Evolutionary conservation across 2,888 invertebrate species (phyloP).

Genomic region (Parnassius apollo): DNA sequence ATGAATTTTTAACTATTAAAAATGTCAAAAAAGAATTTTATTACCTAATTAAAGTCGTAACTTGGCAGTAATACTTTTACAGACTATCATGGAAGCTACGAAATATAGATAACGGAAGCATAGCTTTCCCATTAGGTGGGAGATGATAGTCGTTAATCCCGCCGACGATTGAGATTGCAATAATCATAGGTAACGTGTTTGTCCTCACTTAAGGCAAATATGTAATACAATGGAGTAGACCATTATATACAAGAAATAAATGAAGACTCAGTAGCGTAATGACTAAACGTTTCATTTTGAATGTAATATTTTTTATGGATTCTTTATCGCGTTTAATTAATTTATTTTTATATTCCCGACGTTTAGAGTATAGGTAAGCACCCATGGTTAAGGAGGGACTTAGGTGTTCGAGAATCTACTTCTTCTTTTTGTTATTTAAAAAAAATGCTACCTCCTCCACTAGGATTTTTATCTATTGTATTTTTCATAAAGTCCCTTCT

Average conservation of each 20-base stretch:
- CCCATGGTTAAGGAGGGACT: no score
- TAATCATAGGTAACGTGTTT: slow-evolving; percentile 20
- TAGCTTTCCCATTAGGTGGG: slow-evolving; percentile 42
- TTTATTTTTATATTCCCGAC: slow-evolving; percentile 9
- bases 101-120: slow-evolving; percentile 29
- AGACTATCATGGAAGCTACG: slow-evolving; percentile 11
- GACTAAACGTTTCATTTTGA: no score
- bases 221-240: slow-evolving; percentile 1
- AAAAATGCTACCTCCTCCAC: no score
- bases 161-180: slow-evolving; percentile 30
- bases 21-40: no score
- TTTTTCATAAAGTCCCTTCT: no score
- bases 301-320: no score
- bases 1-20: no score
- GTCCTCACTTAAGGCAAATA: slow-evolving; percentile 9
- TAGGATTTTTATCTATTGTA: no score
- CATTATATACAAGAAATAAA: not conserved
- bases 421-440: no score
- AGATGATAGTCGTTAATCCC: slow-evolving; percentile 42
- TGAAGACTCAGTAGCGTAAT: not conserved
- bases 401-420: no score
- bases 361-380: not conserved
- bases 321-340: no score
- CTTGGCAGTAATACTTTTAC: slow-evolving; percentile 14
- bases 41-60: not conserved